Conservation (phyloP, 1,140 invertebrate species). For the Anastrepha obliqua region DNA sequence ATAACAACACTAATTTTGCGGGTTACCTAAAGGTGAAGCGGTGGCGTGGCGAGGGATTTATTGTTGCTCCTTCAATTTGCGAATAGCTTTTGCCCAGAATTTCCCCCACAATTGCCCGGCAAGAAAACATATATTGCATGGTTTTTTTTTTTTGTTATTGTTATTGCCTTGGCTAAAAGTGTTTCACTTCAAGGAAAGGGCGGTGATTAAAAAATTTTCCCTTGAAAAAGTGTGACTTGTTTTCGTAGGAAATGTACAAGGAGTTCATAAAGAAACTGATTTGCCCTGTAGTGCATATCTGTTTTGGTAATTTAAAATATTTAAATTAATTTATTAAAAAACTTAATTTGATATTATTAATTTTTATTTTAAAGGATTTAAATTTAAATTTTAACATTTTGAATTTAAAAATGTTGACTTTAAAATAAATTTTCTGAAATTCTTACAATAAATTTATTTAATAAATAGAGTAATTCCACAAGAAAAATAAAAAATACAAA, state of each 20-base stretch:
- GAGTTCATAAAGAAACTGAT: no score
- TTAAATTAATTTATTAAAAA: no score
- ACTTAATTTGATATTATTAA: no score
- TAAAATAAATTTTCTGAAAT: no score
- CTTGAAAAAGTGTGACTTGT: background rate
- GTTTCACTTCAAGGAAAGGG: background rate
- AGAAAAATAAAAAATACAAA: no score
- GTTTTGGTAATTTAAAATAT: no score
- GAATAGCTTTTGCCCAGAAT: background rate
- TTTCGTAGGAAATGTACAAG: background rate
- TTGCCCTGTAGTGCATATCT: no score
- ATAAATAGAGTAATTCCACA: no score
- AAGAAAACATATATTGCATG: background rate
- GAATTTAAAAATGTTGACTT: no score
- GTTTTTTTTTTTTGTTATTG: constrained; percentile 4
- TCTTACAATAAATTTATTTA: no score
- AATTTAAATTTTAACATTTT: no score
- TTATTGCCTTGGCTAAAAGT: constrained; percentile 19
- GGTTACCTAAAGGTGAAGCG: background rate
- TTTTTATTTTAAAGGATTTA: no score
- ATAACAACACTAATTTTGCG: constrained; percentile 11
- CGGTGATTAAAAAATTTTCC: constrained; percentile 1
- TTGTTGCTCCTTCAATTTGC: background rate
- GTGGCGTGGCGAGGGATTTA: background rate
- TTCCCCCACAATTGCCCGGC: background rate